Conservation (phyloP, 2,113 vertebrate species). For the Ellobius talpinus region DNA sequence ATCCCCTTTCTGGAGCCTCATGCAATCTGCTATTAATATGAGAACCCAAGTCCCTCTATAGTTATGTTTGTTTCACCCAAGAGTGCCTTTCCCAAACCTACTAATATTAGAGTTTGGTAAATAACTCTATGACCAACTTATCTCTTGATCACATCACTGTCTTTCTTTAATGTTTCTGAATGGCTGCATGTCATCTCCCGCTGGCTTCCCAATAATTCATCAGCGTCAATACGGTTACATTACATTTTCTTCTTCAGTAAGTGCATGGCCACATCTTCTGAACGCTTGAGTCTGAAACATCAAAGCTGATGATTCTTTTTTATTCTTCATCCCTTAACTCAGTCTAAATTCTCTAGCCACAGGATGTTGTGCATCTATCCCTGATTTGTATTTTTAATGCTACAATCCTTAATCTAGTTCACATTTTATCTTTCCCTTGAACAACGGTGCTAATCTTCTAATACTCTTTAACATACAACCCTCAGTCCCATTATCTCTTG, state of each 20-base stretch:
- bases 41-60: neutral
- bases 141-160: neutral
- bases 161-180: neutral
- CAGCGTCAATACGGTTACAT: neutral
- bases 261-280: neutral
- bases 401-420: neutral
- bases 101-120: neutral
- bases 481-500: neutral
- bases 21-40: neutral
- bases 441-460: neutral
- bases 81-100: neutral
- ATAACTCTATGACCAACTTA: neutral
- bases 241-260: constrained; percentile 25
- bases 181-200: neutral
- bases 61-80: neutral
- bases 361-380: neutral
- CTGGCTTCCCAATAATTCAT: neutral
- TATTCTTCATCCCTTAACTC: constrained; percentile 2
- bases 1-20: neutral
- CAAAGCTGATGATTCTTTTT: neutral
- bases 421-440: neutral
- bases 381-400: neutral
- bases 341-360: neutral
- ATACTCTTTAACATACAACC: neutral
- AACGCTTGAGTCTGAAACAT: neutral